Evolutionary conservation across 2,797 vertebrate species (phyloP).

Genomic region (Paedocypris micromegethes): DNA sequence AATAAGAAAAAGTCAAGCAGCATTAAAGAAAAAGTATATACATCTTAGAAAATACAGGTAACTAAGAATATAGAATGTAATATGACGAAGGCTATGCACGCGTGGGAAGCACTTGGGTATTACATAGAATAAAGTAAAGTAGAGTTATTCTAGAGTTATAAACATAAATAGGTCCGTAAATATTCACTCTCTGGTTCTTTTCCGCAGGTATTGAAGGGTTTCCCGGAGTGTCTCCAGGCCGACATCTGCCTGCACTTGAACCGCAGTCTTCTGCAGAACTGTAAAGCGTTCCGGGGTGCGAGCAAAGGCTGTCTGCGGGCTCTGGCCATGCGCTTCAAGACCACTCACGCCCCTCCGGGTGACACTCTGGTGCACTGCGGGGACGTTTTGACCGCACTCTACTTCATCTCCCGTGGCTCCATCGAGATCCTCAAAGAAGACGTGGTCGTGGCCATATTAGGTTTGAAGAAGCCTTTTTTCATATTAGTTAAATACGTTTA

Average conservation of each 20-base stretch:
- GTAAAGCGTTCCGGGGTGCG: constrained; percentile 87
- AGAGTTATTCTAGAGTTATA: no score
- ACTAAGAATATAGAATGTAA: no score
- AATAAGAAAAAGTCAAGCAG: no score
- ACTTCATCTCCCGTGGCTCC: constrained; percentile 96
- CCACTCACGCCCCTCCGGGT: constrained; percentile 88
- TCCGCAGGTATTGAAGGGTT: constrained; percentile 89
- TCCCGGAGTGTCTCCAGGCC: constrained; percentile 95
- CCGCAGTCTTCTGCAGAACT: constrained; percentile 87
- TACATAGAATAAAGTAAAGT: no score
- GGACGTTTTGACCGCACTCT: constrained; percentile 90
- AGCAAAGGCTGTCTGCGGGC: constrained; percentile 94
- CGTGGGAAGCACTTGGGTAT: no score
- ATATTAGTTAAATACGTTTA: background rate
- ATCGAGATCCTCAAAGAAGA: constrained; percentile 94
- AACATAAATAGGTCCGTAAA: background rate
- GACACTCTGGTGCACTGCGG: constrained; percentile 95
- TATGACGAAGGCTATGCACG: no score
- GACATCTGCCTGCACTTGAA: constrained; percentile 98
- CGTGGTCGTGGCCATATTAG: constrained; percentile 93
- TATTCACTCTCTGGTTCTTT: background rate
- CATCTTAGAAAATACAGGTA: no score
- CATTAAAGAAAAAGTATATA: no score
- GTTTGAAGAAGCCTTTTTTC: constrained; percentile 57
- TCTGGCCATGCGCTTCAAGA: constrained; percentile 92